Conservation (phyloP, 2,888 invertebrate genomes). For the Apodemia duryi region DNA sequence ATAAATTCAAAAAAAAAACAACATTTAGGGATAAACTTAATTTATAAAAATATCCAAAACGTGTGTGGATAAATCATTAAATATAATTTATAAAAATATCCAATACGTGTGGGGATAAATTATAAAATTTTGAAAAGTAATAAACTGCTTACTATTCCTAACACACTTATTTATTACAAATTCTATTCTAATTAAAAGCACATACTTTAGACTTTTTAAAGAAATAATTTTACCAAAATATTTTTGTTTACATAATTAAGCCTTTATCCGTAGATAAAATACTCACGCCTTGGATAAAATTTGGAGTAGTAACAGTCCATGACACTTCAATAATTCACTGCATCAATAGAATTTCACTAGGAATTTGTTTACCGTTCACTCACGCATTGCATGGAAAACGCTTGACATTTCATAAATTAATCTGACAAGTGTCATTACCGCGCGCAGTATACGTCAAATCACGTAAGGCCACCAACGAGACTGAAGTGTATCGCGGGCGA, state of each 20-base stretch:
- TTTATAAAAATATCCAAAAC: too few species aligned
- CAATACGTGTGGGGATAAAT: too few species aligned
- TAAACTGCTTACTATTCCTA: too few species aligned
- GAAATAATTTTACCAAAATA: background rate
- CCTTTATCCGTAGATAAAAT: constrained; percentile 42
- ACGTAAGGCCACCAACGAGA: constrained; percentile 79
- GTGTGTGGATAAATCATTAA: too few species aligned
- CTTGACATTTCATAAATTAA: constrained; percentile 77
- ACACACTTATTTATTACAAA: too few species aligned
- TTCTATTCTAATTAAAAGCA: too few species aligned
- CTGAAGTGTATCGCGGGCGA: constrained; percentile 80
- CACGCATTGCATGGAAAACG: constrained; percentile 68
- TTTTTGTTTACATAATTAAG: background rate
- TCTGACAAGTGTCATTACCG: constrained; percentile 77
- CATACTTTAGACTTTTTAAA: too few species aligned
- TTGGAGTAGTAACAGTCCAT: constrained; percentile 80
- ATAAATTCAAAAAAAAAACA: too few species aligned
- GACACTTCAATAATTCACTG: constrained; percentile 64
- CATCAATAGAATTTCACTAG: constrained; percentile 67
- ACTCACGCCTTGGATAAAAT: constrained; percentile 79
- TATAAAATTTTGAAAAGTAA: too few species aligned
- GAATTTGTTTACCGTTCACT: constrained; percentile 75
- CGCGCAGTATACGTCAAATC: constrained; percentile 79
- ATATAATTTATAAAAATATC: too few species aligned
- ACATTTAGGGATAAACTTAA: too few species aligned